Evolutionary conservation across 1,140 invertebrate genomes (phyloP), one percentile per base, ranked within the genome.

Genomic region (Saxidomus purpurata): DNA sequence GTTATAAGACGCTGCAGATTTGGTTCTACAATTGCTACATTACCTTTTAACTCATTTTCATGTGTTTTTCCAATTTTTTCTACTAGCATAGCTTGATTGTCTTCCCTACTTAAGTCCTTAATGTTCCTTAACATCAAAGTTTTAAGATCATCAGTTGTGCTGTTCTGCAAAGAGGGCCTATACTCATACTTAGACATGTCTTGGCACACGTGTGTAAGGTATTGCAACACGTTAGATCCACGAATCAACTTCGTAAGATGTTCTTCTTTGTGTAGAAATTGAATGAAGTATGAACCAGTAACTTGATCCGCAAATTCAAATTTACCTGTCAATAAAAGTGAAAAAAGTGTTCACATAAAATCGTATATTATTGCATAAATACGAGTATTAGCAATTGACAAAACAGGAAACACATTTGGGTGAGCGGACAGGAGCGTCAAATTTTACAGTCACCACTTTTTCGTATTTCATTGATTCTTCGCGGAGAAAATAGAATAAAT

Each of bases 141-240:
- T 28, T 63, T 63, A 1, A 63, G 25, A 8, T 22, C n/a, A 6
- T n/a, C 59, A 25, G 1, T 63, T 0, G 8, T 6, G 4, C n/a
- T 28, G 25, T 8, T n/a, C 15, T 25, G n/a, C 25, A 28, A 9
- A 8, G 1, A 0, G 25, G 3, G 25, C n/a, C 25, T 25, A 15
- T 38, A 38, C 15, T 71, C 67, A n/a, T 38, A 38, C 17, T 8
- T 38, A 1, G 34, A 15, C 67, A 71, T 71, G 34, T 17, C 67
- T 0, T 36, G 34, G 67, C 13, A 38, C 1, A 71, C 67, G 8
- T n/a, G 34, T 19, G 67, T 71, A 36, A 71, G 67, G 67, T 71
- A 71, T 15, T 71, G 67, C 15, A 71, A n/a, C 31, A 71, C 17
- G 67, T 71, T 40, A 40, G 34, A 71, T 71, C 67, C 67, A 19